Conservation (phyloP, 2,888 invertebrate genomes). For the Leucophenga maculata region DNA sequence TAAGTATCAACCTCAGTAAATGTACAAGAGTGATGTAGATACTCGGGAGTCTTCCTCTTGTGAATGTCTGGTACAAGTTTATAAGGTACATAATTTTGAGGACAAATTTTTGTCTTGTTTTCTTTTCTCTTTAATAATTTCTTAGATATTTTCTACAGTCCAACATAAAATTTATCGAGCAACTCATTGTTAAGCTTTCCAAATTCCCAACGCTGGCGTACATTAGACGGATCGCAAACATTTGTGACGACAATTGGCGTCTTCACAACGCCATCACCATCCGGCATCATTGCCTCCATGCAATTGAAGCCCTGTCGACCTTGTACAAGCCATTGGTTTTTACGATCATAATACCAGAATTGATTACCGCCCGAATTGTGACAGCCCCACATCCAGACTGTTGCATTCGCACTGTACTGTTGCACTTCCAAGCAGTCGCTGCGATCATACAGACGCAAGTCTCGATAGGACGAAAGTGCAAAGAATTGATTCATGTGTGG, state of each 20-base stretch:
- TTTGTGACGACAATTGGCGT: slow-evolving; percentile 78
- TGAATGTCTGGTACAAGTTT: too few species aligned
- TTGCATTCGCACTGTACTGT: slow-evolving; percentile 78
- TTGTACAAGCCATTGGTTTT: slow-evolving; percentile 67
- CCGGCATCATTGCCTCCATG: slow-evolving; percentile 80
- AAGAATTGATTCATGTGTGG: slow-evolving; percentile 60
- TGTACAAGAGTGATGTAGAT: too few species aligned
- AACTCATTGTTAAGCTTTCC: slow-evolving; percentile 48
- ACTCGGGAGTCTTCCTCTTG: too few species aligned
- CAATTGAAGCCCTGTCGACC: slow-evolving; percentile 75
- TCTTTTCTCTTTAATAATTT: too few species aligned
- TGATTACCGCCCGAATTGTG: slow-evolving; percentile 94
- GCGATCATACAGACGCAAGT: slow-evolving; percentile 73
- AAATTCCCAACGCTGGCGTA: slow-evolving; percentile 53
- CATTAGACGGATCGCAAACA: slow-evolving; percentile 73
- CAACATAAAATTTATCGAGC: slow-evolving; percentile 38
- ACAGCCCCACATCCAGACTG: slow-evolving; percentile 85
- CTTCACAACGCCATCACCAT: slow-evolving; percentile 59
- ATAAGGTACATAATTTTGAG: too few species aligned
- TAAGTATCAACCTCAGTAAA: too few species aligned
- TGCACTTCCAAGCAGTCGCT: slow-evolving; percentile 90
- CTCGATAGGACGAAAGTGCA: slow-evolving; percentile 58
- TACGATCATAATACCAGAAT: slow-evolving; percentile 85
- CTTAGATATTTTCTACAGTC: background rate
- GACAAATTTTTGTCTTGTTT: too few species aligned